Conservation (phyloP, 2,113 vertebrate species). For the Corvus cornix region DNA sequence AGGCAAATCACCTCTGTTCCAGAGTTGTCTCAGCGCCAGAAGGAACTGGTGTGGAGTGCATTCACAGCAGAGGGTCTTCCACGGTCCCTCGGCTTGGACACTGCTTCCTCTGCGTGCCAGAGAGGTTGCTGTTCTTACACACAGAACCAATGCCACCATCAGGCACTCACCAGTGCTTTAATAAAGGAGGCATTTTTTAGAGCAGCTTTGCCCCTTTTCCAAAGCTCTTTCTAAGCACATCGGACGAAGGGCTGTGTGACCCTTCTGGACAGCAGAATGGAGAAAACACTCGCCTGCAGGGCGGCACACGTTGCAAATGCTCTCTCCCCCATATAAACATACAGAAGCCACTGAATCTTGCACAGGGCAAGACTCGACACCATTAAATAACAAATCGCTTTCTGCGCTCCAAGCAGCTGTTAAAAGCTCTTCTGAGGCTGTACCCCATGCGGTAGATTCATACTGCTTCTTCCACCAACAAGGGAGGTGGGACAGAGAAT, state of each 20-base stretch:
- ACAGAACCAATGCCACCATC: not conserved
- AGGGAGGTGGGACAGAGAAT: not conserved
- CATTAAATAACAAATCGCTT: fast-evolving
- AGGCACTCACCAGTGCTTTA: not conserved
- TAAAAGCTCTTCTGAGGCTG: not conserved
- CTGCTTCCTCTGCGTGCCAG: fast-evolving
- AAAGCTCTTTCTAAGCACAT: not conserved
- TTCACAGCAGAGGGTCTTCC: not conserved
- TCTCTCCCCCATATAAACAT: not conserved
- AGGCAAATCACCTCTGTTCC: fast-evolving
- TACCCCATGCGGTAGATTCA: fast-evolving
- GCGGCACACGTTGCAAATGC: fast-evolving
- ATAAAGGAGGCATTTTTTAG: not conserved
- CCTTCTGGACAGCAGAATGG: fast-evolving
- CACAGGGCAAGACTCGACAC: not conserved
- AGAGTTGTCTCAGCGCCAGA: not conserved
- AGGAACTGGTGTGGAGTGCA: fast-evolving
- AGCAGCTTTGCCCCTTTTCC: not conserved
- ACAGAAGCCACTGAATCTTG: too few relatives aligned
- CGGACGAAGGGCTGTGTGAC: fast-evolving
- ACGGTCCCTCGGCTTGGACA: not conserved
- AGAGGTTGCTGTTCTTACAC: not conserved
- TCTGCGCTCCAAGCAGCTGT: not conserved
- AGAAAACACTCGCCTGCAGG: fast-evolving
- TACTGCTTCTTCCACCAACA: not conserved